A percentile compares a stretch with the other conserved stretches of the same genome.
These are phyloP conservation scores for Ia io DNA, from an alignment of 2,113 vertebrate species.

Conservation along the genomic window DNA sequence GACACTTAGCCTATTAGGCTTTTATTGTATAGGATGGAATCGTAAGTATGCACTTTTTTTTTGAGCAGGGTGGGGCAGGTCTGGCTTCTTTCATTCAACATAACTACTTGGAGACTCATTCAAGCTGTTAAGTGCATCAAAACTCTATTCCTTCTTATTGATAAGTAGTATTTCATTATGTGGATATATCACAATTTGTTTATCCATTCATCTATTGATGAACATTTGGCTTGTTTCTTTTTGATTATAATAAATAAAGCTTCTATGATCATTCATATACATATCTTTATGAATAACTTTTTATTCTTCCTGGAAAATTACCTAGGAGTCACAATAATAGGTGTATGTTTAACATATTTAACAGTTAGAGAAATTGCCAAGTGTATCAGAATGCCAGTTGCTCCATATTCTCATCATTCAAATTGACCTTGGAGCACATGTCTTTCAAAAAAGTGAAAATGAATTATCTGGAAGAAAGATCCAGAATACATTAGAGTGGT, in stretches of 20 bases:
- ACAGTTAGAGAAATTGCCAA: not conserved
- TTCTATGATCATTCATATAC: not conserved
- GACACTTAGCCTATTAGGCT: no score
- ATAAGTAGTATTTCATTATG: not conserved
- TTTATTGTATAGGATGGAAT: not conserved
- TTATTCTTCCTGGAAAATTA: not conserved
- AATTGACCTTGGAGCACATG: not conserved
- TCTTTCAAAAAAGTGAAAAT: constrained; percentile 28
- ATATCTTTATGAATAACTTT: not conserved
- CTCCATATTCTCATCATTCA: not conserved
- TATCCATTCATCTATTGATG: not conserved
- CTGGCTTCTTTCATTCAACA: not conserved
- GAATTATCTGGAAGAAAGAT: constrained; percentile 3
- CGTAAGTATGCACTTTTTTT: not conserved
- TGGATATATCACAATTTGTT: not conserved
- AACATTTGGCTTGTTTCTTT: not conserved
- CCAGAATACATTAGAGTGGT: not conserved
- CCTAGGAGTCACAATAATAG: not conserved
- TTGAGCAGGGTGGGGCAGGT: fast-evolving
- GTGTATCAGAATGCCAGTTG: not conserved
- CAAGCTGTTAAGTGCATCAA: not conserved
- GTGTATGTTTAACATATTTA: not conserved
- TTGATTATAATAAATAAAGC: not conserved
- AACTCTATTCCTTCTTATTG: not conserved
- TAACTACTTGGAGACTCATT: not conserved